These are phyloP conservation scores for Hypomecis punctinalis DNA, from an alignment of 2,888 invertebrate genomes.

Conservation along the genomic window DNA sequence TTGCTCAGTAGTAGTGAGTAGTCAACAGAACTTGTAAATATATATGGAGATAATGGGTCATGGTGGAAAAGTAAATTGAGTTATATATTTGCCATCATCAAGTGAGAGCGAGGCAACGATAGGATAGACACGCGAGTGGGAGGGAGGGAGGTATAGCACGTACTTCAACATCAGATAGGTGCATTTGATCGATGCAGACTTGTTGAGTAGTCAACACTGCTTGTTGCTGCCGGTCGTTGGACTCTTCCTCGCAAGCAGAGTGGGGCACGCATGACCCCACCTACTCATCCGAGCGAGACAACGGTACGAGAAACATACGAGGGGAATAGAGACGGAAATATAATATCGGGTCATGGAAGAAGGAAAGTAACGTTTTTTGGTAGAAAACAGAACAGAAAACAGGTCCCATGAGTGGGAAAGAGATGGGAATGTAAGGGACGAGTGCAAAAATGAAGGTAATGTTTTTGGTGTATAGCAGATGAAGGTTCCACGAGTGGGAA, in stretches of 20 bases:
- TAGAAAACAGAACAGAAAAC: no score
- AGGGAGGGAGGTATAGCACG: conserved; percentile 60
- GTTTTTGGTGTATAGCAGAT: no score
- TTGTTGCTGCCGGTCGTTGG: conserved; percentile 61
- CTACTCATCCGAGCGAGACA: conserved; percentile 39
- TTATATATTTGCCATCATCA: not conserved
- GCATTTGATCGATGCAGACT: conserved; percentile 93
- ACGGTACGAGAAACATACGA: not conserved
- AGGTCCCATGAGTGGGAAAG: not conserved
- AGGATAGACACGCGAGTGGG: not conserved
- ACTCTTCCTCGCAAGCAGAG: conserved; percentile 53
- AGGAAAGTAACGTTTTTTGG: no score
- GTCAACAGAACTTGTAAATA: no score
- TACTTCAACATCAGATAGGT: conserved; percentile 90
- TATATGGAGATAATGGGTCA: no score
- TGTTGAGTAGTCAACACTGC: conserved; percentile 86
- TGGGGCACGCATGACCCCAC: conserved; percentile 66
- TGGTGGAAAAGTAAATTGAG: not conserved
- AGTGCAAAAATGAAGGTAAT: no score
- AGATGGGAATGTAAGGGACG: not conserved
- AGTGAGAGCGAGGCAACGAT: not conserved
- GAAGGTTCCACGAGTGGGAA: not conserved
- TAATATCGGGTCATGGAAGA: not conserved
- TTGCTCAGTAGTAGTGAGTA: no score
- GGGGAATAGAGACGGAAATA: not conserved